A percentile compares a stretch with the other conserved stretches of the same genome.
phyloP scores from a whole-genome alignment of 2,113 vertebrate species.

The Menura novaehollandiae region DNA sequence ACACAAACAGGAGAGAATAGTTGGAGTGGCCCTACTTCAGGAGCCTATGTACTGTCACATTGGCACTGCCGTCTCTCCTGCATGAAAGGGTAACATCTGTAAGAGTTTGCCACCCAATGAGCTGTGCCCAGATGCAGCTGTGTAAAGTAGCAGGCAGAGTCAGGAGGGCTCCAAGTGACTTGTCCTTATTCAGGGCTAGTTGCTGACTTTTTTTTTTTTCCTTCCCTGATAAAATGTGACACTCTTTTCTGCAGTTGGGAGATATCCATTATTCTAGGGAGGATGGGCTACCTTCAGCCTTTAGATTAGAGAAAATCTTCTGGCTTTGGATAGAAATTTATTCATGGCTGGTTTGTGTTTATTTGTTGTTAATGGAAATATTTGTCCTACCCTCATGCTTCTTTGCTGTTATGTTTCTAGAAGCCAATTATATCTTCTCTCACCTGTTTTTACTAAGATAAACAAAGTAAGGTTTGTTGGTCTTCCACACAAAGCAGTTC shows the following conservation, averaged over 20 bases:
- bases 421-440: neutral
- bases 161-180: neutral
- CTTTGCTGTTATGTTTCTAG: neutral
- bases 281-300: neutral
- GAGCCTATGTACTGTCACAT: neutral
- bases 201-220: neutral
- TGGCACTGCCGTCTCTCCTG: neutral
- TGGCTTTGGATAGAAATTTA: neutral
- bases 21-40: neutral
- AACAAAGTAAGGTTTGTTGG: neutral
- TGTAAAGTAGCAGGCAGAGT: neutral
- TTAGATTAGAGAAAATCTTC: neutral
- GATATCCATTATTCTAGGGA: neutral
- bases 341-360: neutral
- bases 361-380: neutral
- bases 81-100: neutral
- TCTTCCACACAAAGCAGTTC: neutral
- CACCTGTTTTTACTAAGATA: neutral
- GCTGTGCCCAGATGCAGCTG: neutral
- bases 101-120: neutral
- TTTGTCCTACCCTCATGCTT: neutral
- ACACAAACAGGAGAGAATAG: rapidly evolving
- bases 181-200: neutral
- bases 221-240: neutral
- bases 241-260: neutral